Evolutionary conservation across 30 jellyfish, hydroid and myxozoan genomes (phyloP), one percentile per base, ranked within the genome.

Genomic region (Hydractinia echinata): DNA sequence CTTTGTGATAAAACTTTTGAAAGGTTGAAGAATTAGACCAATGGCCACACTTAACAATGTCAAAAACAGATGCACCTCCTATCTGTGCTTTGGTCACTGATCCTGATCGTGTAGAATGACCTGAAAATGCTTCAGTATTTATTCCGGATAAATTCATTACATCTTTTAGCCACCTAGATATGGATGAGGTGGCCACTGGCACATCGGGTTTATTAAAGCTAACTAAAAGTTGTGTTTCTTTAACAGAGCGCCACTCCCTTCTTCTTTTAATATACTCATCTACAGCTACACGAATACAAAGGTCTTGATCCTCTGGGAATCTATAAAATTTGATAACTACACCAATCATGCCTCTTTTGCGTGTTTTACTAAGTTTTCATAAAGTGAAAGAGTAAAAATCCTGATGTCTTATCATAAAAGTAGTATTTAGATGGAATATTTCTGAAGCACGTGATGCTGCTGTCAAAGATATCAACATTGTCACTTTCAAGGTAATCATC

Each of bases 41-140:
- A 39, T 39, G 30, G 5, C 73, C 73, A 10, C 68, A n/a, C 10
- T 56, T n/a, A 9, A 56, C 13, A 56, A 56, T 56, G n/a, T 56
- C 68, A 9, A 9, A 9, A 56, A 56, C 10, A 9, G 68, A 56
- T 10, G n/a, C 13, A n/a, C 68, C n/a, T 56, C 13, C n/a, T n/a
- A 56, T 10, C n/a, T 56, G 13, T 9, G 68, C 68, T 56, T 56
- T 56, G 68, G 68, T 10, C n/a, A n/a, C 10, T 56, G 68, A 56
- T 56, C 13, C 68, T 56, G 68, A 56, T 56, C 68, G 10, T 56
- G 68, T 56, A 56, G 68, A 56, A 56, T 56, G 68, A 9, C 68
- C 68, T 9, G 13, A 9, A 56, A 56, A 56, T 9, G 10, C 68
- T 56, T n/a, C 68, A n/a, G n/a, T 56, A 9, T 56, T 56, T 56